Conservation (phyloP, 2,113 vertebrate species). For the Pteropus alecto region DNA sequence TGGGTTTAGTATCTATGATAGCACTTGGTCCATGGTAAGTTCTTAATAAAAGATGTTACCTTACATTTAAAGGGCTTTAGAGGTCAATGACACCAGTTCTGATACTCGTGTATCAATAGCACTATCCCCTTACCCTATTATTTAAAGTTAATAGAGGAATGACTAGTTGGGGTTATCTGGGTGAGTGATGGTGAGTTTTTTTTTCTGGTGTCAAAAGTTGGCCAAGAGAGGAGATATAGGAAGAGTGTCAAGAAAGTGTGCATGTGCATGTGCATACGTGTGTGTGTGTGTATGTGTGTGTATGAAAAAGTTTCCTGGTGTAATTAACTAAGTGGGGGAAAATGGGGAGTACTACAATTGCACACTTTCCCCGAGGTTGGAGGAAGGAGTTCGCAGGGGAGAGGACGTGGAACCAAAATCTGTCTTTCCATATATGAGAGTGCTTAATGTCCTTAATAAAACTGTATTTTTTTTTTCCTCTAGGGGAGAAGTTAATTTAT, state of each 20-base stretch:
- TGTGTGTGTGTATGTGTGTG: not conserved
- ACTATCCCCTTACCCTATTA: not conserved
- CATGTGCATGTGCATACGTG: not conserved
- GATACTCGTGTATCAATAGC: not conserved
- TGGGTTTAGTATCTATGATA: not conserved
- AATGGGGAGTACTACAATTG: not conserved
- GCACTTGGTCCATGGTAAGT: not conserved
- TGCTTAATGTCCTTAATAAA: too few relatives aligned
- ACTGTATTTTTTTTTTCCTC: too few relatives aligned
- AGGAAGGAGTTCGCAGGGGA: not conserved
- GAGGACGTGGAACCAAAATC: not conserved
- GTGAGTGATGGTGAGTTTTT: not conserved
- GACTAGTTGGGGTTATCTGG: not conserved
- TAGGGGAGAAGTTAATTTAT: not conserved
- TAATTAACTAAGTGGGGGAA: not conserved
- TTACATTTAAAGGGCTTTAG: not conserved
- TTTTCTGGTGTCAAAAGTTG: not conserved
- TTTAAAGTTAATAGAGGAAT: constrained; percentile 24
- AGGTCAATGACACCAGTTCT: not conserved
- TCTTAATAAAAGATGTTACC: not conserved
- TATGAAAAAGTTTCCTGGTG: not conserved
- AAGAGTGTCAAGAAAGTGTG: not conserved
- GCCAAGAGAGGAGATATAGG: not conserved
- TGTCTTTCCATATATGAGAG: not conserved
- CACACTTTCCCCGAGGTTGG: not conserved